Percentiles rank a stretch among this genome's conserved stretches.
These are phyloP conservation scores for Mastigias papua DNA, from an alignment of 30 jellyfish, hydroid and myxozoan genomes.

Conservation along the genomic window DNA sequence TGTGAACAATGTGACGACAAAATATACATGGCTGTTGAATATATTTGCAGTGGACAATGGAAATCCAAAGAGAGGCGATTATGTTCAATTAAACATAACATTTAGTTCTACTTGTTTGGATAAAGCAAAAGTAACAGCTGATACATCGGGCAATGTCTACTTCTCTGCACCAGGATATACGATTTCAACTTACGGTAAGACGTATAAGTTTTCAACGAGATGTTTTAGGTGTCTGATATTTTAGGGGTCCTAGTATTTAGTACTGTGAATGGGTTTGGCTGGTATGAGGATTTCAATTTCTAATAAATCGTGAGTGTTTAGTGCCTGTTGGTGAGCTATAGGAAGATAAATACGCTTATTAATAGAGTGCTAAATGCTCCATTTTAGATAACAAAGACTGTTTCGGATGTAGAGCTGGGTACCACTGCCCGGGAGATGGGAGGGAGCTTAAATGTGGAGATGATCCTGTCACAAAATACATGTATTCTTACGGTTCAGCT, in stretches of 20 bases:
- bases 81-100: conserved; percentile 64
- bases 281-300: too few relatives aligned
- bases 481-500: conserved; percentile 86
- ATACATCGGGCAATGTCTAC: conserved; percentile 76
- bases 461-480: conserved; percentile 76
- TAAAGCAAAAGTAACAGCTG: conserved; percentile 67
- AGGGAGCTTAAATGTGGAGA: conserved; percentile 76
- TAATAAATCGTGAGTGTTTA: too few relatives aligned
- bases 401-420: conserved; percentile 92
- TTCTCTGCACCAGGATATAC: conserved; percentile 81
- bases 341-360: too few relatives aligned
- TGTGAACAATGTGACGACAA: conserved; percentile 44
- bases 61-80: conserved; percentile 81
- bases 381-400: conserved; percentile 83
- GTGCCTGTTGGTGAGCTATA: too few relatives aligned
- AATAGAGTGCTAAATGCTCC: too few relatives aligned
- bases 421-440: conserved; percentile 90
- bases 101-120: conserved; percentile 59
- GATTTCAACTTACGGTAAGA: conserved; percentile 70
- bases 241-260: too few relatives aligned
- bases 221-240: too few relatives aligned
- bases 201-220: too few relatives aligned
- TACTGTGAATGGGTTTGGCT: too few relatives aligned
- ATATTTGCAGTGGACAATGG: conserved; percentile 88
- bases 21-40: conserved; percentile 58